These are phyloP conservation scores for Masticophis lateralis DNA, from an alignment of 2,797 vertebrate species.

Conservation along the genomic window DNA sequence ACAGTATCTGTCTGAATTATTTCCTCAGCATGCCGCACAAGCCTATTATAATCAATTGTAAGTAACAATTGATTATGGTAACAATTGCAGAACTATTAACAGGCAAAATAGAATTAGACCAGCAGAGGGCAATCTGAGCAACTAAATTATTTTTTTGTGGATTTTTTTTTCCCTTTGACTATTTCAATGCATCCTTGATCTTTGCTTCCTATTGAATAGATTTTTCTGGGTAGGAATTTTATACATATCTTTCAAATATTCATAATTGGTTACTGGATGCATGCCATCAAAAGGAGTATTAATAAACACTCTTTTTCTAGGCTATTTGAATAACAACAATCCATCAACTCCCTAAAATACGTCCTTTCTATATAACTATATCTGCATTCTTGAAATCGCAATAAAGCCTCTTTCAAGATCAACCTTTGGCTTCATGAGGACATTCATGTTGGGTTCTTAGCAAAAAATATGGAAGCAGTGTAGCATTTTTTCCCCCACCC, in stretches of 20 bases:
- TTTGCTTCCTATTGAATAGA: not conserved
- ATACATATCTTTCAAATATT: not conserved
- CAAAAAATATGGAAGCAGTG: not conserved
- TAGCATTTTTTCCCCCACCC: not conserved
- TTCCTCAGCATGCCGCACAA: not conserved
- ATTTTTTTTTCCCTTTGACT: not conserved
- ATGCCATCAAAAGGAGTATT: not conserved
- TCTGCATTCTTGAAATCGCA: not conserved
- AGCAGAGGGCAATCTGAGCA: constrained; percentile 40
- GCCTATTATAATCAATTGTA: not conserved
- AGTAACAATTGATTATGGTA: not conserved
- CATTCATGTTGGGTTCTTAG: not conserved
- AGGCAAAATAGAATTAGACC: not conserved
- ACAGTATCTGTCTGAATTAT: not conserved
- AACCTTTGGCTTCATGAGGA: not conserved
- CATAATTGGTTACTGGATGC: not conserved
- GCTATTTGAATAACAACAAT: not conserved
- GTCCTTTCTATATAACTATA: not conserved
- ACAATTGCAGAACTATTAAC: not conserved
- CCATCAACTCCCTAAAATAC: not conserved
- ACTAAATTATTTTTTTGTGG: not conserved
- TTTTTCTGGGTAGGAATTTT: not conserved
- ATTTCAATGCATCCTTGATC: rapidly evolving
- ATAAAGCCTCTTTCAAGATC: not conserved
- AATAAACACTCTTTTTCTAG: not conserved